Base-by-base conservation (phyloP, 2,113 vertebrate species). In the Guaruba guarouba region DNA sequence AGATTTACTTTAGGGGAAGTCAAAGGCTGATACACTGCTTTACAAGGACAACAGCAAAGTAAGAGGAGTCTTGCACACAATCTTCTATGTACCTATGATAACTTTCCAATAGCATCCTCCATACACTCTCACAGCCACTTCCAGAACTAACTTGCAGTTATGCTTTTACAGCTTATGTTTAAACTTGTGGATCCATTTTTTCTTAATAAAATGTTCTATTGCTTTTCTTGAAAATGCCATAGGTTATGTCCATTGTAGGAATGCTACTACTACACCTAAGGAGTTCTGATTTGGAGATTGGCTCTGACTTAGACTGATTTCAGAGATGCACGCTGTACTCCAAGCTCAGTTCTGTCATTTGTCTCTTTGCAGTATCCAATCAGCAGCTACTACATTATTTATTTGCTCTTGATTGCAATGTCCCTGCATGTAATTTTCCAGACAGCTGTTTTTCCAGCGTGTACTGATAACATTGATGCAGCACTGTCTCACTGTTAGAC, bases 381-480 rank as follows among this genome's bases (percentile, higher is more conserved):
- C 51, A 82, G 28, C 49, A 67, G 2, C n/a, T 76, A 25, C 55
- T 39, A 25, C 27, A 15, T 52, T 41, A 61, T 54, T 59, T 83
- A 11, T 80, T 64, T 92, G 55, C 43, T 66, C 80, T 94, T 83
- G 29, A 7, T 24, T 88, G 61, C 81, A 89, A 78, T 62, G 12
- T 69, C 43, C 17, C 71, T 68, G 54, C 18, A 16, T 69, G 28
- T 75, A 55, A 55, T 93, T 89, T 96, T 86, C 71, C 73, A 73
- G 52, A 82, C 35, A 88, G 71, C 52, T 94, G 68, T 20, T 82
- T 93, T 84, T 88, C 44, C 66, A 95, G 61, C 68, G 93, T 66
- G 25, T 69, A 55, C 31, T 33, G 52, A 61, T 43, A 89, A 68
- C 54, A 82, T 20, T 64, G 73, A 81, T 83, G 83, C 22, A 79